Evolutionary conservation across 2,797 vertebrate species (phyloP).

Genomic region (Perodicticus potto): DNA sequence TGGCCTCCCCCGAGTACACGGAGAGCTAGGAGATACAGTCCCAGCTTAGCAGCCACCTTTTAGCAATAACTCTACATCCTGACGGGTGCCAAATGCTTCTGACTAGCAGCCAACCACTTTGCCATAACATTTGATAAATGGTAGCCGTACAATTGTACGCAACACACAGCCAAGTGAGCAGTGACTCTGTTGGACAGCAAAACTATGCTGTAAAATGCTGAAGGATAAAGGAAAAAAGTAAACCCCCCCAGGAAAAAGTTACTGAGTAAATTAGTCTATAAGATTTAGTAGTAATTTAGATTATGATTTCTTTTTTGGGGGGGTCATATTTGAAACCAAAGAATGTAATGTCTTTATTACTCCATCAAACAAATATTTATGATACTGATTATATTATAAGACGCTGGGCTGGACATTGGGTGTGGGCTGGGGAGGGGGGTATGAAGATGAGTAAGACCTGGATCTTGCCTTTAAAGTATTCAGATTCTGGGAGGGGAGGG

Average conservation of each 20-base stretch:
- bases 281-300: background rate
- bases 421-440: background rate
- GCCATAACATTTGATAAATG: background rate
- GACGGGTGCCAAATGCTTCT: background rate
- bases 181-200: background rate
- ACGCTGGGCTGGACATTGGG: background rate
- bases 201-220: background rate
- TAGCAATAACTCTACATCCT: background rate
- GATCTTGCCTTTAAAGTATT: slow-evolving; percentile 35
- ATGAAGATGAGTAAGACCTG: background rate
- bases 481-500: background rate
- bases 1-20: background rate
- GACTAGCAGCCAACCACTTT: background rate
- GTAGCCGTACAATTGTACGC: background rate
- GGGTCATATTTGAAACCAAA: slow-evolving; percentile 19
- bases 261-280: background rate
- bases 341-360: slow-evolving; percentile 1
- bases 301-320: background rate
- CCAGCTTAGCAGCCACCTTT: background rate
- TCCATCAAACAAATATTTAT: slow-evolving; percentile 50
- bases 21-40: background rate
- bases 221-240: background rate
- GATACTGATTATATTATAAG: background rate
- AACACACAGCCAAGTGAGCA: background rate
- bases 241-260: background rate